Evolutionary conservation across 2,888 invertebrate genomes (phyloP).

Genomic region (Hydroisotoma schaefferi): DNA sequence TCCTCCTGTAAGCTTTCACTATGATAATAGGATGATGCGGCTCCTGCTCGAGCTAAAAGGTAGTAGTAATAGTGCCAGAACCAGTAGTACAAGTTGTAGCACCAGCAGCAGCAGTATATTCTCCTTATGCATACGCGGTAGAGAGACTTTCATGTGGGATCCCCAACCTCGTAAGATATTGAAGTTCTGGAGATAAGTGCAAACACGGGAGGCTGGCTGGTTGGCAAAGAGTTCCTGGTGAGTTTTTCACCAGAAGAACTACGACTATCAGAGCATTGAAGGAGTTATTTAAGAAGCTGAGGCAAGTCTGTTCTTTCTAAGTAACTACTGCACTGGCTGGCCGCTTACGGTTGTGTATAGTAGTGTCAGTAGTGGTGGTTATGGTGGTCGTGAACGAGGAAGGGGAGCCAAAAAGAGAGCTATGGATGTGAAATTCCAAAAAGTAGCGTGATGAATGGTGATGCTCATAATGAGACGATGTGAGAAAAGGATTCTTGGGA

Average conservation of each 20-base stretch:
- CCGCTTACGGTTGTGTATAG: neutral
- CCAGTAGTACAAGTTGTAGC: too few relatives aligned
- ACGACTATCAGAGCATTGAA: neutral
- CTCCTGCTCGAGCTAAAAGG: too few relatives aligned
- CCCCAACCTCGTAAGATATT: neutral
- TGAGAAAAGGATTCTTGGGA: constrained; percentile 42
- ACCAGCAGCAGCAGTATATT: too few relatives aligned
- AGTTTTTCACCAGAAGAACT: too few relatives aligned
- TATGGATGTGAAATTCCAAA: constrained; percentile 12
- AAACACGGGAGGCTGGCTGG: too few relatives aligned
- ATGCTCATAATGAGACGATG: constrained; percentile 47
- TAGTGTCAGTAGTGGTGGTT: neutral
- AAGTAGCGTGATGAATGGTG: constrained; percentile 44
- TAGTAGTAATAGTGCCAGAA: too few relatives aligned
- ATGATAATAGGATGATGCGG: neutral
- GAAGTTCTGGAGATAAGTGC: constrained; percentile 9
- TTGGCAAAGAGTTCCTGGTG: too few relatives aligned
- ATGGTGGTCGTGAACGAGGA: constrained; percentile 5
- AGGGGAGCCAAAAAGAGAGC: constrained; percentile 9
- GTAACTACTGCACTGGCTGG: too few relatives aligned
- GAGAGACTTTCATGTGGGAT: too few relatives aligned
- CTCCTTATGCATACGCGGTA: too few relatives aligned
- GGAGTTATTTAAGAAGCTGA: too few relatives aligned
- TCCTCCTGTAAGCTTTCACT: neutral
- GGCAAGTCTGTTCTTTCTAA: too few relatives aligned